Conservation (phyloP, 2,888 invertebrate genomes). For the Zonitis immaculata region DNA sequence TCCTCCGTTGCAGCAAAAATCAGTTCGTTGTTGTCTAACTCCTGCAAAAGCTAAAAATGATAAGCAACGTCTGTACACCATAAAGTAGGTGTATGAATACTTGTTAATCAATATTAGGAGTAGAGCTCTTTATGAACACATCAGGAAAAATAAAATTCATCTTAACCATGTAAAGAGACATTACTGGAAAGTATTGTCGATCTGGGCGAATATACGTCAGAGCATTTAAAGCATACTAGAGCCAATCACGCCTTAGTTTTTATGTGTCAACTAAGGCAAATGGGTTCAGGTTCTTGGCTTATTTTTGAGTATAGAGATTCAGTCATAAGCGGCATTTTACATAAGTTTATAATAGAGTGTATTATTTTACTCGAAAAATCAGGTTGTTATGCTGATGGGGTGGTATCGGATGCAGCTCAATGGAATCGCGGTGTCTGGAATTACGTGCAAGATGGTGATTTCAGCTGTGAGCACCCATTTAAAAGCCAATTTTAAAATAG, state of each 20-base stretch:
- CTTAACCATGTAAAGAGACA: background rate
- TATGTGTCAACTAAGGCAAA: background rate
- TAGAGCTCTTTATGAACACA: background rate
- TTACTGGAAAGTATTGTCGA: background rate
- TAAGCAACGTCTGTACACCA: too few relatives aligned
- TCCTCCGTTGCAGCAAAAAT: too few relatives aligned
- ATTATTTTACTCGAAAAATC: background rate
- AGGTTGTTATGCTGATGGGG: background rate
- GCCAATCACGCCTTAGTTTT: background rate
- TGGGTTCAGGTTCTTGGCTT: background rate
- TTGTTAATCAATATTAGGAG: too few relatives aligned
- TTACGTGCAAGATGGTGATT: too few relatives aligned
- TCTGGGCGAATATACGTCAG: background rate
- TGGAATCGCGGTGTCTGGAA: slow-evolving; percentile 1
- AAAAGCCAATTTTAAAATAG: too few relatives aligned
- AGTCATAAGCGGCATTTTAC: background rate
- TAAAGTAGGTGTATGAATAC: too few relatives aligned
- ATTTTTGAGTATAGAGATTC: background rate
- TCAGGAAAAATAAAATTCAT: background rate
- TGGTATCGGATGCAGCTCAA: background rate
- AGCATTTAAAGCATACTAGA: background rate
- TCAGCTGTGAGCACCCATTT: too few relatives aligned
- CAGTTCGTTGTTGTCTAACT: too few relatives aligned
- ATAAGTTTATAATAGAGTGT: background rate
- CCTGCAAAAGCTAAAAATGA: too few relatives aligned